phyloP scores from a whole-genome alignment of 2,888 invertebrate species.

The Drosophila longiperda region DNA sequence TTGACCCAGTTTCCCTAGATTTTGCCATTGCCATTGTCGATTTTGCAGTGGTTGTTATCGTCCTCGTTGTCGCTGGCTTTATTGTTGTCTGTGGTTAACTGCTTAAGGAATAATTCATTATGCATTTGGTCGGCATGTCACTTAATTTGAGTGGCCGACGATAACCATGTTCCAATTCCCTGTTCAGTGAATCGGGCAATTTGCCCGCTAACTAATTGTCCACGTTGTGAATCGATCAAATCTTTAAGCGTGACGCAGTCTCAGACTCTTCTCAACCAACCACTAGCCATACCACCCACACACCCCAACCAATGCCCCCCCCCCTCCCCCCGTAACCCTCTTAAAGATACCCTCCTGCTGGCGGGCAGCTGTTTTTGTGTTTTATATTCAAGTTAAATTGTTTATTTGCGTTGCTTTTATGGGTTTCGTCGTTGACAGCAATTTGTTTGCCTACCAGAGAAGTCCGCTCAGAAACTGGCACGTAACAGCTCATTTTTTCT shows the following conservation, averaged over 20 bases:
- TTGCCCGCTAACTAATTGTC: slow-evolving; percentile 69
- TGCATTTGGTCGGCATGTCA: slow-evolving; percentile 72
- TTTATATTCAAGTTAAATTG: slow-evolving; percentile 69
- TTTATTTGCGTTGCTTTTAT: slow-evolving; percentile 75
- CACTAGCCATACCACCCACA: background rate
- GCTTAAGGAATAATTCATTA: slow-evolving; percentile 81
- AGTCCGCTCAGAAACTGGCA: slow-evolving; percentile 9
- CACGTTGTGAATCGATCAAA: slow-evolving; percentile 71
- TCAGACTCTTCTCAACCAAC: slow-evolving; percentile 9
- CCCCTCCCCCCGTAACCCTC: background rate
- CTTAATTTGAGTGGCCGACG: slow-evolving; percentile 72
- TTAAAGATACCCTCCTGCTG: background rate
- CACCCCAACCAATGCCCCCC: background rate
- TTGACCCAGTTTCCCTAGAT: slow-evolving; percentile 56
- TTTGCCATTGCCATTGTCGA: background rate
- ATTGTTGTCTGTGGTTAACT: slow-evolving; percentile 63
- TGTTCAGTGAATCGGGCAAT: slow-evolving; percentile 66
- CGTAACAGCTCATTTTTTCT: slow-evolving; percentile 23
- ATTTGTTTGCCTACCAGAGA: slow-evolving; percentile 52
- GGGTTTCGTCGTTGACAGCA: slow-evolving; percentile 70
- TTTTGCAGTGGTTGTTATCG: slow-evolving; percentile 7
- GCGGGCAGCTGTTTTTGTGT: slow-evolving; percentile 61
- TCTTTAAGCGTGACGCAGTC: slow-evolving; percentile 39
- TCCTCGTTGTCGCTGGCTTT: slow-evolving; percentile 6
- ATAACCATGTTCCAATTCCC: slow-evolving; percentile 10